Evolutionary conservation across 1,140 invertebrate species (phyloP).

Genomic region (Musca domestica): DNA sequence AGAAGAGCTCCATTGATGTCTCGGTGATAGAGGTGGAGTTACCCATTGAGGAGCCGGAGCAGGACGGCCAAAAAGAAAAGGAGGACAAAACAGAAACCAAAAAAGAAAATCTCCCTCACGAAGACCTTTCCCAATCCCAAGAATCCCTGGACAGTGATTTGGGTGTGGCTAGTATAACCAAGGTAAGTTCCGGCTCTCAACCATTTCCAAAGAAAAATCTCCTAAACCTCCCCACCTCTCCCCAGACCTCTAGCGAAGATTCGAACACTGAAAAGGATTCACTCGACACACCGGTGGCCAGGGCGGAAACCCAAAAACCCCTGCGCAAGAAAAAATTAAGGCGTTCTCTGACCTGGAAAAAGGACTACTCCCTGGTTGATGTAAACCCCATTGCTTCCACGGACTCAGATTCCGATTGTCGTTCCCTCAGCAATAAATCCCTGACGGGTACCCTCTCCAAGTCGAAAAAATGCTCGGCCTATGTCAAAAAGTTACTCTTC

Average conservation of each 20-base stretch:
- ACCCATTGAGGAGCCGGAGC: background rate
- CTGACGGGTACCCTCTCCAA: constrained; percentile 27
- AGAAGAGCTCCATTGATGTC: background rate
- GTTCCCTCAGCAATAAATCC: constrained; percentile 1
- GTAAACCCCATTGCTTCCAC: constrained; percentile 31
- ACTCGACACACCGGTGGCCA: constrained; percentile 1
- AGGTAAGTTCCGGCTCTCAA: constrained; percentile 37
- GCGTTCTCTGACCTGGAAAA: constrained; percentile 46
- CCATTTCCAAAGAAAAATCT: background rate
- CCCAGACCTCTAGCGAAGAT: constrained; percentile 45
- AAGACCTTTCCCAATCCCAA: constrained; percentile 34
- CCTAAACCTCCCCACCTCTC: background rate
- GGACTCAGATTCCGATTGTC: constrained; percentile 45
- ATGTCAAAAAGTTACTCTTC: constrained; percentile 34
- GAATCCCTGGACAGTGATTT: constrained; percentile 40
- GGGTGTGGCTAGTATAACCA: constrained; percentile 43
- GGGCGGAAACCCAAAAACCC: constrained; percentile 32
- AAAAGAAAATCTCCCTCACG: background rate
- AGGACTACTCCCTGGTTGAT: constrained; percentile 48
- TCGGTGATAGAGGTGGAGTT: constrained; percentile 3
- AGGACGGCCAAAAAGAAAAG: background rate
- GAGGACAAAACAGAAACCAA: background rate
- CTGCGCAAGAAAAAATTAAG: constrained; percentile 49
- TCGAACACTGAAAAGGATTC: constrained; percentile 37
- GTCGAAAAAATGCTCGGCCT: constrained; percentile 38